Base-by-base conservation (phyloP, 2,797 vertebrate genomes). In the Syncerus caffer region DNA sequence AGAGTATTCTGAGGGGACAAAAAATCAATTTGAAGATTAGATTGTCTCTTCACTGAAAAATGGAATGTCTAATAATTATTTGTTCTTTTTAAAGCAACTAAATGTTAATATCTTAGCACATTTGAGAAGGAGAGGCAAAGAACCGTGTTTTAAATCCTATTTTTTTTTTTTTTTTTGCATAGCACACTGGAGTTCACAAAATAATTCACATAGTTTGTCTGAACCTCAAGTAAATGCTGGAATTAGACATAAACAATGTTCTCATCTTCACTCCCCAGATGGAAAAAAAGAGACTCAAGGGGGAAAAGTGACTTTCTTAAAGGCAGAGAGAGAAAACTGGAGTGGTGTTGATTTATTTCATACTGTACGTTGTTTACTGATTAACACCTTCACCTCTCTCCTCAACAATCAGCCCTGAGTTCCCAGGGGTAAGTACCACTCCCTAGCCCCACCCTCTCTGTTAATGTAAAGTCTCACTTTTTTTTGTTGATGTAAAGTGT, bases 11-110 rank as follows among this genome's bases (percentile, higher is more conserved):
- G 62, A 79, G 19, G 29, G 55, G 57, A 88, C 14, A 23, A 88
- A 53, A 93, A 76, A 38, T 16, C 9, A 88, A 71, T 85, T 90
- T 95, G 67, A 92, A 82, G 45, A 89, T 90, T 93, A 89, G 67
- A 90, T 86, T 93, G 58, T n/a, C n/a, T 95, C 8, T 90, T 95
- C 51, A 31, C 21, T 83, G 45, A 90, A 88, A 95, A 95, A 15
- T 45, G 60, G n/a, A 94, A 89, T 45, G 38, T 53, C 25, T 25
- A 60, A 92, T 82, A 84, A 90, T 90, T 89, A 89, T 95, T 91
- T 90, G 19, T 95, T 42, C 14, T 82, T 50, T 93, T 38, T 57
- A 15, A 87, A 94, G 34, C 1, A 29, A 76, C 0, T 5, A 57
- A 94, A 55, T 55, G 31, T 50, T 89, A 76, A 45, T 80, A 45